phyloP scores from a whole-genome alignment of 1,140 invertebrate genomes.

The Brachionus rubens region DNA sequence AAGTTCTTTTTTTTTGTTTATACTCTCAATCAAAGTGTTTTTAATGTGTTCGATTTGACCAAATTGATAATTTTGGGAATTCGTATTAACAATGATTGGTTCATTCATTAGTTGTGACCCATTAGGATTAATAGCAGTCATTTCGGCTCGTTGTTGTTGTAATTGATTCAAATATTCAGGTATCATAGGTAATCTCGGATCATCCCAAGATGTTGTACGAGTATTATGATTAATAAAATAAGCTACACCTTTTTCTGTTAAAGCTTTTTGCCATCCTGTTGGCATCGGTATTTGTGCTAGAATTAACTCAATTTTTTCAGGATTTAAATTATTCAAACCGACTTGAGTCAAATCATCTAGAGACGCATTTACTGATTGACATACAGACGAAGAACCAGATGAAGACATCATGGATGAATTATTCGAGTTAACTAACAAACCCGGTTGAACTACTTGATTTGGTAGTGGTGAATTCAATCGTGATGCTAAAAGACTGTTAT shows the following conservation, averaged over 20 bases:
- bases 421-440: background rate
- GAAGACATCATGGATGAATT: slow-evolving; percentile 9
- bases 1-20: slow-evolving; percentile 37
- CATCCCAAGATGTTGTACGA: slow-evolving; percentile 97
- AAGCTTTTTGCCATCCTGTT: slow-evolving; percentile 55
- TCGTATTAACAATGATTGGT: background rate
- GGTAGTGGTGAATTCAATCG: slow-evolving; percentile 21
- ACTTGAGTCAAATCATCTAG: slow-evolving; percentile 22
- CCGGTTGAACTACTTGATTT: background rate
- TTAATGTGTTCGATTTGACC: slow-evolving; percentile 37
- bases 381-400: background rate
- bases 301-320: slow-evolving; percentile 32
- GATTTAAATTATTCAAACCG: slow-evolving; percentile 2
- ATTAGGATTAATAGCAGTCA: background rate
- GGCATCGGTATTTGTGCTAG: slow-evolving; percentile 40
- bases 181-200: slow-evolving; percentile 68
- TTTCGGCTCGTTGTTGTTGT: slow-evolving; percentile 9
- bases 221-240: slow-evolving; percentile 99
- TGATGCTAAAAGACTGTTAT: slow-evolving; percentile 8
- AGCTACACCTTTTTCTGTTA: slow-evolving; percentile 74
- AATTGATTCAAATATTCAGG: background rate
- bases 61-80: background rate
- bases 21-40: slow-evolving; percentile 21
- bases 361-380: background rate
- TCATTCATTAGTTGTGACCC: background rate